Percentiles rank a stretch among this genome's conserved stretches.
Evolutionary conservation across 2,888 invertebrate species (phyloP).

Genomic region (Brachyopa scutellaris): DNA sequence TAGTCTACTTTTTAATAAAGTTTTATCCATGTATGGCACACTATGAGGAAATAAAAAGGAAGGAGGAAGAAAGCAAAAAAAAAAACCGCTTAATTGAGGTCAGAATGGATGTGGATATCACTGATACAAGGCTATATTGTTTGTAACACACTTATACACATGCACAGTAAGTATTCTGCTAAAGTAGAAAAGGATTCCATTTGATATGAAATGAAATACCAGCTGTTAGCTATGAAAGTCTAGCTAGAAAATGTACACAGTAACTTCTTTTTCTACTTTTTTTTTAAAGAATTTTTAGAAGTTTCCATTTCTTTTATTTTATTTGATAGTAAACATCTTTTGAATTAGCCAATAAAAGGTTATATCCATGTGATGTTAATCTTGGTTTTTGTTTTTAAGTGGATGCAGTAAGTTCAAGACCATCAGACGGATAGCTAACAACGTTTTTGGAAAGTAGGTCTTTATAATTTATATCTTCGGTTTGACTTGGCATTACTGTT

Average conservation of each 20-base stretch:
- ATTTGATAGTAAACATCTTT: background rate
- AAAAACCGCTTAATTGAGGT: conserved; percentile 31
- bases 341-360: background rate
- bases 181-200: conserved; percentile 17
- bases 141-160: background rate
- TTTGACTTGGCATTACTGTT: no score
- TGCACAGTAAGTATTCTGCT: conserved; percentile 1
- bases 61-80: background rate
- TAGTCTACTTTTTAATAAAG: conserved; percentile 24
- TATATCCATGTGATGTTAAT: conserved; percentile 20
- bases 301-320: background rate
- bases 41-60: background rate
- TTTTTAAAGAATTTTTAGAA: background rate
- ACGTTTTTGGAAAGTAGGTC: no score
- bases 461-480: no score
- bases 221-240: conserved; percentile 28
- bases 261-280: conserved; percentile 1
- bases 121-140: no score
- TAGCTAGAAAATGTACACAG: conserved; percentile 33
- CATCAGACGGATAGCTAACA: no score
- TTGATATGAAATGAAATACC: conserved; percentile 24
- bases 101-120: conserved; percentile 7
- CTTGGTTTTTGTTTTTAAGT: conserved; percentile 1
- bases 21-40: background rate
- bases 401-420: no score